Evolutionary conservation across 2,113 vertebrate genomes (phyloP).

Genomic region (Myiozetetes cayanensis): DNA sequence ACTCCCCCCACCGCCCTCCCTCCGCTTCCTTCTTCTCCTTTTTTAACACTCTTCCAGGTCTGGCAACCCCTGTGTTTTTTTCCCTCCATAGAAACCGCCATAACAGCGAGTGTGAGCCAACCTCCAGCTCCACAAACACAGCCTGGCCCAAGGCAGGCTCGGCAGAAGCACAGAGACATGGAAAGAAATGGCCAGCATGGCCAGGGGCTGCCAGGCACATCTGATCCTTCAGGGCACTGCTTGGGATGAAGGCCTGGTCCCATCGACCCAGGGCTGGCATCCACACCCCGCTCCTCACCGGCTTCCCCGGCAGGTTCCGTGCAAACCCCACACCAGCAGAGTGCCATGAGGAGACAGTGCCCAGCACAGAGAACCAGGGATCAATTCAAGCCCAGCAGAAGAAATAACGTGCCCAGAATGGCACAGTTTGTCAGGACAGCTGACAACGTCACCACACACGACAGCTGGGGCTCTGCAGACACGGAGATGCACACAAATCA

Average conservation of each 20-base stretch:
- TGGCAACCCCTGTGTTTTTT: conserved; percentile 86
- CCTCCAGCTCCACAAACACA: conserved; percentile 87
- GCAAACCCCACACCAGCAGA: no score
- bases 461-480: background rate
- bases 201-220: conserved; percentile 43
- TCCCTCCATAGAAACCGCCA: conserved; percentile 94
- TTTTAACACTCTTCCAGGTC: conserved; percentile 75
- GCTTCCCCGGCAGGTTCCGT: background rate
- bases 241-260: background rate
- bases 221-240: conserved; percentile 37
- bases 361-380: background rate
- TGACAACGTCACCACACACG: rapidly evolving
- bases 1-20: background rate
- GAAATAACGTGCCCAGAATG: background rate
- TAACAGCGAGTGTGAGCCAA: conserved; percentile 84
- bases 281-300: background rate
- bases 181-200: conserved; percentile 48
- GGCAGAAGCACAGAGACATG: conserved; percentile 6
- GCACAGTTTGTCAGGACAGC: background rate
- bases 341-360: background rate
- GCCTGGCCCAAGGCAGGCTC: conserved; percentile 60
- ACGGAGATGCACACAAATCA: background rate
- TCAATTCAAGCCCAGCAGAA: background rate
- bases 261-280: background rate
- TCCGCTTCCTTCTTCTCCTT: conserved; percentile 19